Evolutionary conservation across 2,113 vertebrate species (phyloP), one percentile per base, ranked within the genome.

Genomic region (Balaenoptera acutorostrata): DNA sequence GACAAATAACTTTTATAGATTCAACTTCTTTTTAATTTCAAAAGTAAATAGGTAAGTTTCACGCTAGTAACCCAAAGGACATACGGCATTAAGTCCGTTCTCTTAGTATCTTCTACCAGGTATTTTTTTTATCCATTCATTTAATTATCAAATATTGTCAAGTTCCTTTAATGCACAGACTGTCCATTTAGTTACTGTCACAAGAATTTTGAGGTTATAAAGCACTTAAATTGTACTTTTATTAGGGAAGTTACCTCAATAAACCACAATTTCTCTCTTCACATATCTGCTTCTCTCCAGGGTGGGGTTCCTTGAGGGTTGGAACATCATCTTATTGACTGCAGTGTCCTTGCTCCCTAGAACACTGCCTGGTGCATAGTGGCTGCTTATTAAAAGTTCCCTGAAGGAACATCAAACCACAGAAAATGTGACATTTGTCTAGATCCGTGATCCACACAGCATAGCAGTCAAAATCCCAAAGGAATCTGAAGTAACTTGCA

Each of bases 131-230:
- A 85, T 80, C 21, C 3, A 20, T 75, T 66, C 63, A 81, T 91
- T 44, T 95, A n/a, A 39, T 55, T 15, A 81, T 14, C 8, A 23
- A 44, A 59, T 82, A 84, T 59, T 81, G 18, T 87, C 36, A 80
- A 75, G 29, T 81, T 6, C 57, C 57, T 94, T 77, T 82, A 64
- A 69, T 46, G 20, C 20, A 64, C 33, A 78, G 21, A 52, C 25
- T 86, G 18, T 49, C 63, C 64, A 23, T 90, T 95, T 77, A 93
- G 41, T 78, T 72, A 82, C n/a, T 84, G 41, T 68, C 83, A 89
- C 12, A 23, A 97, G 82, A 92, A 86, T 55, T 71, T 36, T 83
- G 72, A 92, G 25, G 39, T 49, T 92, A 93, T 91, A 89, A 88
- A 95, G 61, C 12, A n/a, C 52, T 85, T 77, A 71, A 36, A 25